Evolutionary conservation across 53 echinoderm and acorn worm genomes (phyloP).

Genomic region (Mesocentrotus franciscanus): DNA sequence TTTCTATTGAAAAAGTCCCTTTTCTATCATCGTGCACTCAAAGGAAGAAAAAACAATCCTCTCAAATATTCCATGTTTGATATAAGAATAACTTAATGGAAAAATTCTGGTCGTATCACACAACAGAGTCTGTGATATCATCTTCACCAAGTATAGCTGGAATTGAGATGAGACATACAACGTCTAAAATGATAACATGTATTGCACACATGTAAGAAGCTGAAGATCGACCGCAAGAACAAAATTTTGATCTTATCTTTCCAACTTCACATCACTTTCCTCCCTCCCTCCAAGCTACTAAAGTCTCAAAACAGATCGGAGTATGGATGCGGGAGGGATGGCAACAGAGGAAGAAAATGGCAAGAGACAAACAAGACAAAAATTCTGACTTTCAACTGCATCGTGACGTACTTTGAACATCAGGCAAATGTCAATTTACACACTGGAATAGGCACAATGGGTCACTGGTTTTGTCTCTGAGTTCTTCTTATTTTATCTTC

Average conservation of each 20-base stretch:
- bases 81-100: background rate
- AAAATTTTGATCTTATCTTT: conserved; percentile 12
- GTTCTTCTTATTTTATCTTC: conserved; percentile 16
- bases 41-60: background rate
- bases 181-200: background rate
- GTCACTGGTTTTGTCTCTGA: conserved; percentile 40
- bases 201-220: background rate
- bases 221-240: background rate
- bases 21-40: background rate
- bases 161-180: background rate
- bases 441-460: conserved; percentile 47
- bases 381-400: conserved; percentile 27
- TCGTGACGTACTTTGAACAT: conserved; percentile 59
- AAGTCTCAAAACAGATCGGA: background rate
- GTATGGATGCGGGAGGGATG: background rate
- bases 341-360: conserved; percentile 4
- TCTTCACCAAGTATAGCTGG: background rate
- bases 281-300: conserved; percentile 39
- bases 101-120: background rate
- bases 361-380: background rate
- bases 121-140: background rate
- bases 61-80: background rate
- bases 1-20: background rate
- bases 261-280: conserved; percentile 13
- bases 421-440: conserved; percentile 65